Base-by-base conservation (phyloP, 1,140 invertebrate genomes). In the Zaprionus inermis region DNA sequence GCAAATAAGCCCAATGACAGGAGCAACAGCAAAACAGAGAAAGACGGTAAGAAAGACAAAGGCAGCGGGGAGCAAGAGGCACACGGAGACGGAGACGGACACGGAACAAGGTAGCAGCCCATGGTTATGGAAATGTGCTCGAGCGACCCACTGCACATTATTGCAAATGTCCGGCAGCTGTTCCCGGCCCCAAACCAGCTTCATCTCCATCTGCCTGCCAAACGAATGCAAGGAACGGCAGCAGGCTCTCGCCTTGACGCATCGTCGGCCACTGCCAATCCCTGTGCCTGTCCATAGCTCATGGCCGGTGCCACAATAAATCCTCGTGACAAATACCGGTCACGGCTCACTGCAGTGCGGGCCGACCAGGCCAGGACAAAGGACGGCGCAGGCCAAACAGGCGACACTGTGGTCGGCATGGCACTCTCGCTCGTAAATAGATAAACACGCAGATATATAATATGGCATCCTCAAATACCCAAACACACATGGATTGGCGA, bases 141-240 rank as follows among this genome's bases (percentile, higher is more conserved):
- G 18, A 1, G 4, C 14, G 16, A 32, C 28, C 57, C 16, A 22
- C 54, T 73, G 75, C 58, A 82, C 81, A 75, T 85, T 88, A 74
- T 83, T 79, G 76, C 79, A 80, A 80, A 89, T 89, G 82, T 79
- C 82, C 82, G 79, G 82, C 82, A 83, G 80, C 80, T 64, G 67
- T 64, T 63, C 36, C 28, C 30, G 0, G 30, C 6, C 7, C 6
- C 24, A 24, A 4, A 2, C 22, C 4, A 24, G 22, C 22, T 24
- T 4, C 30, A 1, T 5, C 30, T 32, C 10, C 30, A 16, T 5
- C 2, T 28, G 24, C 24, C 41, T n/a, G 44, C 1, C 38, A 44
- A 44, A 44, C 16, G 38, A 44, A 44, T 44, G n/a, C 44, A 18
- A 49, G 44, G 11, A 49, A 49, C 20, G 44, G 44, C 44, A 49